Evolutionary conservation across 2,888 invertebrate species (phyloP).

Genomic region (Oscheius myriophilus): DNA sequence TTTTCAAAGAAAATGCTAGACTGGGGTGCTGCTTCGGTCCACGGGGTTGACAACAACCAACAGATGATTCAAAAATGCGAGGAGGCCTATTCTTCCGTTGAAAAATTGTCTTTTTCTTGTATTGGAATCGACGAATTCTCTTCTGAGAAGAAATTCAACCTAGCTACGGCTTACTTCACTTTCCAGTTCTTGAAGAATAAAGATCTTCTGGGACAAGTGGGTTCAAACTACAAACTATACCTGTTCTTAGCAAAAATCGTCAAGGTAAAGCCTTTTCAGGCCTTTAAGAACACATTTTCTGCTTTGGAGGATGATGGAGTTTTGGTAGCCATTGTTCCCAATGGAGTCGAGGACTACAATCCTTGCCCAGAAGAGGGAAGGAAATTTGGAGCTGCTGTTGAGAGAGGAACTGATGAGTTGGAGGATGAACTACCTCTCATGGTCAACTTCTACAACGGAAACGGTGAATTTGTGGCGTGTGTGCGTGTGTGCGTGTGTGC

Average conservation of each 20-base stretch:
- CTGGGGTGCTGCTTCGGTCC: conserved; percentile 16
- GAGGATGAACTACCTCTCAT: conserved; percentile 13
- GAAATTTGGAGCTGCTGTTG: conserved; percentile 26
- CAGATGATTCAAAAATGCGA: conserved; percentile 24
- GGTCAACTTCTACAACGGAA: conserved; percentile 19
- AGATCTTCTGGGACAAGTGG: conserved; percentile 17
- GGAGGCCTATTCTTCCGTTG: conserved; percentile 6
- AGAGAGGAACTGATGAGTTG: not conserved
- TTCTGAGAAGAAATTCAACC: conserved; percentile 17
- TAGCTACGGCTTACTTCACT: conserved; percentile 26
- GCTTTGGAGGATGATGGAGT: conserved; percentile 10
- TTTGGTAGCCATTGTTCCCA: conserved; percentile 25
- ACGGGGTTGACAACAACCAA: conserved; percentile 18
- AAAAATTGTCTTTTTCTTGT: not conserved
- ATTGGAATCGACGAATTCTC: conserved; percentile 7
- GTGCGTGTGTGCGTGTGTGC: no score
- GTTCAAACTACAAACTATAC: no score
- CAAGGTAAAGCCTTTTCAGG: conserved; percentile 18
- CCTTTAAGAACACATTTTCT: conserved; percentile 15
- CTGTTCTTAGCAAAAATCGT: no score
- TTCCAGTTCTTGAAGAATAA: conserved; percentile 24
- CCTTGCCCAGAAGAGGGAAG: conserved; percentile 24
- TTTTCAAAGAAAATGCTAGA: conserved; percentile 21
- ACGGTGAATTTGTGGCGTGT: no score
- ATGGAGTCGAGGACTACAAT: conserved; percentile 22